These are phyloP conservation scores for Salpingus planirostris DNA, from an alignment of 2,888 invertebrate genomes.

Conservation along the genomic window DNA sequence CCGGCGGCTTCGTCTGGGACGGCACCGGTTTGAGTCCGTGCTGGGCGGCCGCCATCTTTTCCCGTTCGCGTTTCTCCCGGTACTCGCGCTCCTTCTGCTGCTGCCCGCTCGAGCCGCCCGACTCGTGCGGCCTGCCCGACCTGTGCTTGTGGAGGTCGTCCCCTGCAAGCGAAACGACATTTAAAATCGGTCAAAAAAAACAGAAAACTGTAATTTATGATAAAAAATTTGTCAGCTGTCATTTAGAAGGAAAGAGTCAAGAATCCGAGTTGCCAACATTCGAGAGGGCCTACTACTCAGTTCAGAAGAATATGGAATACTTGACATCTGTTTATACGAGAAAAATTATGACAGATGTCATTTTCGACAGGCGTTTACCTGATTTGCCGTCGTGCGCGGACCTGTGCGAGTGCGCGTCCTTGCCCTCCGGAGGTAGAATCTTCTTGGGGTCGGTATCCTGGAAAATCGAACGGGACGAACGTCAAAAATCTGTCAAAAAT, in stretches of 20 bases:
- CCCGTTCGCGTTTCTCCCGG: slow-evolving; percentile 54
- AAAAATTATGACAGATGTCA: too few species aligned
- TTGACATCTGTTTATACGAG: too few species aligned
- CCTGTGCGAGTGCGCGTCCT: slow-evolving; percentile 28
- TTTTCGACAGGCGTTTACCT: too few species aligned
- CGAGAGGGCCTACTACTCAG: too few species aligned
- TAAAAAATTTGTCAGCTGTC: too few species aligned
- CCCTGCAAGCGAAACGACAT: slow-evolving; percentile 1
- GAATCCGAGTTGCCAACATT: too few species aligned
- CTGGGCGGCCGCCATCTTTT: slow-evolving; percentile 45
- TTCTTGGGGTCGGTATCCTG: slow-evolving; percentile 30
- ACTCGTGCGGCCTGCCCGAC: slow-evolving; percentile 30
- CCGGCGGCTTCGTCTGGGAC: slow-evolving; percentile 13
- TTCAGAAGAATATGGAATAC: too few species aligned
- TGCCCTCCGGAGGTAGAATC: slow-evolving; percentile 21
- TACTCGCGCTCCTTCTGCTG: slow-evolving; percentile 50
- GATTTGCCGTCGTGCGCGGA: slow-evolving; percentile 25
- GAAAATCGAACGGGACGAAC: too few species aligned
- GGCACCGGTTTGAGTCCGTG: slow-evolving; percentile 17
- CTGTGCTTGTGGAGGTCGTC: slow-evolving; percentile 33
- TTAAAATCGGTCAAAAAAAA: neutral
- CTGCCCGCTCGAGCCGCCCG: slow-evolving; percentile 35
- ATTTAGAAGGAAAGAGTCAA: too few species aligned
- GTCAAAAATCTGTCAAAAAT: slow-evolving; percentile 4
- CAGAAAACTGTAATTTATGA: too few species aligned